A percentile compares a stretch with the other conserved stretches of the same genome.
These are phyloP conservation scores for Myocastor coypus DNA, from an alignment of 2,113 vertebrate genomes.

Conservation along the genomic window DNA sequence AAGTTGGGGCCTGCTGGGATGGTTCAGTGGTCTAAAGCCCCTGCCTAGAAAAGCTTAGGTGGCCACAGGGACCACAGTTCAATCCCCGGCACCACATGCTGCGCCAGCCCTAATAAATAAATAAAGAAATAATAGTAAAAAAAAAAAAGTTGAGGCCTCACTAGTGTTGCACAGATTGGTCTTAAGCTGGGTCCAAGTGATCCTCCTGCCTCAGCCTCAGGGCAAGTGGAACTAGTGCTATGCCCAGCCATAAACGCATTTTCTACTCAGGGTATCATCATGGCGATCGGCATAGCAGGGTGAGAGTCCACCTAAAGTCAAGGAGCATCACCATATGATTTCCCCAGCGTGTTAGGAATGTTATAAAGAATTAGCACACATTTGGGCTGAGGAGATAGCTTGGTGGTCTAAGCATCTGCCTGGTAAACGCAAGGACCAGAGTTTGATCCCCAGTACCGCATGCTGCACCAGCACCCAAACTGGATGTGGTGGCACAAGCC, in stretches of 20 bases:
- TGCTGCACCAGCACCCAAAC: too few species aligned
- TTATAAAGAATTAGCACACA: not conserved
- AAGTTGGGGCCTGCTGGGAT: not conserved
- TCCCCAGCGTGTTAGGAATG: not conserved
- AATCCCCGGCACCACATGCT: too few species aligned
- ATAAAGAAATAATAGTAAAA: too few species aligned
- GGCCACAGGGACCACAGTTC: too few species aligned
- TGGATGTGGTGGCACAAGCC: too few species aligned
- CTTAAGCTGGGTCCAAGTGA: not conserved
- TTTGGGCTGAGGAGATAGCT: not conserved
- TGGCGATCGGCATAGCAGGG: not conserved
- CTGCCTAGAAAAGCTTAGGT: too few species aligned
- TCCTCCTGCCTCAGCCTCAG: not conserved
- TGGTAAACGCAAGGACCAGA: too few species aligned
- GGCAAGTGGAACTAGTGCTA: not conserved
- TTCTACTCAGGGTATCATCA: not conserved
- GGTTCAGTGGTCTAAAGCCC: too few species aligned
- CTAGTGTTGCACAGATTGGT: not conserved
- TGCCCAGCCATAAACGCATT: not conserved
- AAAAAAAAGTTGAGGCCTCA: not conserved
- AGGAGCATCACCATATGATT: not conserved
- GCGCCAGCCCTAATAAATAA: too few species aligned
- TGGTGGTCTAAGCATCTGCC: too few species aligned
- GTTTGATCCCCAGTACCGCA: too few species aligned
- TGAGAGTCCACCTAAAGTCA: not conserved